A percentile compares a stretch with the other conserved stretches of the same genome.
These are phyloP conservation scores for Cerceris ruficornis DNA, from an alignment of 2,888 invertebrate species.

Conservation along the genomic window DNA sequence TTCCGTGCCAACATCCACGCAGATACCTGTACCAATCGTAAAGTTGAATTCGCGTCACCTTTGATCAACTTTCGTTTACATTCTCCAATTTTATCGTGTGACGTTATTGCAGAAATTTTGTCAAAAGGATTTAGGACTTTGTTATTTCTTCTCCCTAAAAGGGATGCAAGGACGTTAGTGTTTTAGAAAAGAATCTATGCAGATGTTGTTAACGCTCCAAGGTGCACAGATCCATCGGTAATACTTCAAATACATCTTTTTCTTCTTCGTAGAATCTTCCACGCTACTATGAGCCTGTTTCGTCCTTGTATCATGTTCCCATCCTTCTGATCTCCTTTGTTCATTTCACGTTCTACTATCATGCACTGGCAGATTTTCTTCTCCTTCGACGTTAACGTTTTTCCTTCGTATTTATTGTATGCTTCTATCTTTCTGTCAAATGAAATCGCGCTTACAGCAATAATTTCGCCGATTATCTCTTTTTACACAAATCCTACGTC, in stretches of 20 bases:
- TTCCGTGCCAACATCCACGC: slow-evolving; percentile 1
- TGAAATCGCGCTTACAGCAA: too few species aligned
- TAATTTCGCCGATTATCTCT: too few species aligned
- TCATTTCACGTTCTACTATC: not conserved
- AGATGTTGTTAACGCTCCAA: too few species aligned
- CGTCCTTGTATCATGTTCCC: not conserved
- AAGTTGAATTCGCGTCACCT: not conserved
- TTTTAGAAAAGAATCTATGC: too few species aligned
- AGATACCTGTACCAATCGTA: not conserved
- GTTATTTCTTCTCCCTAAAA: too few species aligned
- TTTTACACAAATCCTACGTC: too few species aligned
- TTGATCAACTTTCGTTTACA: not conserved
- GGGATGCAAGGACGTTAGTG: too few species aligned
- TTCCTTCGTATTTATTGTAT: not conserved
- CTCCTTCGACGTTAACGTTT: not conserved
- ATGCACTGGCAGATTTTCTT: not conserved
- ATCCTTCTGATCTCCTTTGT: not conserved
- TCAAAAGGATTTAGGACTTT: not conserved
- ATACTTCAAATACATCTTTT: too few species aligned
- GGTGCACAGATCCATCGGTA: too few species aligned
- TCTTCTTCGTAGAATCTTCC: not conserved
- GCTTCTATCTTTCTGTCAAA: not conserved
- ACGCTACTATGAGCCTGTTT: too few species aligned
- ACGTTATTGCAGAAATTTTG: not conserved
- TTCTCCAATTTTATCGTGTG: not conserved